Evolutionary conservation across 2,888 invertebrate species (phyloP).

Genomic region (Drosophila melanocephala): DNA sequence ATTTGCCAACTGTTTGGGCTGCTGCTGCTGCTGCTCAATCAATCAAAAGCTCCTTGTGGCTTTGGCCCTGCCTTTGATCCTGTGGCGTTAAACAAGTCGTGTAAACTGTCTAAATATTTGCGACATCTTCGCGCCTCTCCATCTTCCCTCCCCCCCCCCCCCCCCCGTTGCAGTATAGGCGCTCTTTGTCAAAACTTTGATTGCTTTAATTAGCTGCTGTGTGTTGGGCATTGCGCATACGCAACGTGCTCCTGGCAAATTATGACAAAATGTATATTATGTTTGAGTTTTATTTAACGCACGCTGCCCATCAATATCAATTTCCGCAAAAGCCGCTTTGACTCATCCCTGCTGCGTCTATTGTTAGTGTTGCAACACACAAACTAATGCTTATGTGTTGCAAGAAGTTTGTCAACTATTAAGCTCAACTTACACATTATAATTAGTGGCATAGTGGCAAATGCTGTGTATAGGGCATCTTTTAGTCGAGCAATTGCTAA

Average conservation of each 20-base stretch:
- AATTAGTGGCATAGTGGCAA: not conserved
- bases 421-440: not conserved
- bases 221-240: constrained; percentile 55
- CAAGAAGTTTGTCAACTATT: not conserved
- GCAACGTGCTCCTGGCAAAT: constrained; percentile 54
- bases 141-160: too few relatives aligned
- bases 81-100: constrained; percentile 63
- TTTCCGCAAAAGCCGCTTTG: constrained; percentile 31
- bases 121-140: constrained; percentile 14
- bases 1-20: not conserved
- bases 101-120: constrained; percentile 74
- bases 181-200: constrained; percentile 37
- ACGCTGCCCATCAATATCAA: constrained; percentile 68
- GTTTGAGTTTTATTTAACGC: not conserved
- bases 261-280: constrained; percentile 49
- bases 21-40: constrained; percentile 50
- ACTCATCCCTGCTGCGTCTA: not conserved
- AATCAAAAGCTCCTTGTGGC: constrained; percentile 72
- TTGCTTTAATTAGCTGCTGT: constrained; percentile 72
- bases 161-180: not conserved
- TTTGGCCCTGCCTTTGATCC: constrained; percentile 47
- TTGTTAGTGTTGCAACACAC: not conserved
- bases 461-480: not conserved
- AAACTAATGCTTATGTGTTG: not conserved
- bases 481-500: accelerated